phyloP scores from a whole-genome alignment of 2,113 vertebrate genomes.

The Neodon shergylaensis region DNA sequence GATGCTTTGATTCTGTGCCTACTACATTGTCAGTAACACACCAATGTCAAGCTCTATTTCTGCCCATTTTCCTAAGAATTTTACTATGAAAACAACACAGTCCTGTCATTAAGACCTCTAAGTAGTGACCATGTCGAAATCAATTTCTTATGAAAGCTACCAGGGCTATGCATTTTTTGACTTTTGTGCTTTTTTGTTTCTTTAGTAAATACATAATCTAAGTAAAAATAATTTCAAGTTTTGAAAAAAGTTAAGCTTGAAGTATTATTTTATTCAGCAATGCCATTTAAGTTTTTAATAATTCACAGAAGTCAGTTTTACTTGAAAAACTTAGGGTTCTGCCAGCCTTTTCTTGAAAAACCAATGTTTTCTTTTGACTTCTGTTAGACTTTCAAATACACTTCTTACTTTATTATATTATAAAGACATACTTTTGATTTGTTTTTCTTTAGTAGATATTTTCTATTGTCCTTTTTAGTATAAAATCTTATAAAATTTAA shows the following conservation, averaged over 20 bases:
- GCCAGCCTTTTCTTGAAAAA: not conserved
- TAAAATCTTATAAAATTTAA: not conserved
- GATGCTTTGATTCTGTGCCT: not conserved
- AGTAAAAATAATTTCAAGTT: not conserved
- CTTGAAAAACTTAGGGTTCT: not conserved
- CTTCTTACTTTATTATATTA: not conserved
- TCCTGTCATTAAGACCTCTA: not conserved
- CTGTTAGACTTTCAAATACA: not conserved
- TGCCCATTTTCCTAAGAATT: not conserved
- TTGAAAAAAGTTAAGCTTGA: not conserved
- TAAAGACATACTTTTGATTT: constrained; percentile 41
- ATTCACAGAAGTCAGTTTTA: not conserved
- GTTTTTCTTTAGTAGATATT: not conserved
- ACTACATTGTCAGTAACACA: not conserved
- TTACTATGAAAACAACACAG: not conserved
- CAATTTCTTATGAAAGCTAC: not conserved
- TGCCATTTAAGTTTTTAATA: not conserved
- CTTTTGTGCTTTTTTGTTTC: not conserved
- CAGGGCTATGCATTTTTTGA: not conserved
- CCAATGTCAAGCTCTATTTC: not conserved
- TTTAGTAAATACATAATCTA: not conserved
- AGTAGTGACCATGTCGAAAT: not conserved
- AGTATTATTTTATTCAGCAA: not conserved
- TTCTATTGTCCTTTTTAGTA: constrained; percentile 3
- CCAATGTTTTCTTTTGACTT: not conserved